These are phyloP conservation scores for Chelonia mydas DNA, from an alignment of 2,797 vertebrate genomes.

Conservation along the genomic window DNA sequence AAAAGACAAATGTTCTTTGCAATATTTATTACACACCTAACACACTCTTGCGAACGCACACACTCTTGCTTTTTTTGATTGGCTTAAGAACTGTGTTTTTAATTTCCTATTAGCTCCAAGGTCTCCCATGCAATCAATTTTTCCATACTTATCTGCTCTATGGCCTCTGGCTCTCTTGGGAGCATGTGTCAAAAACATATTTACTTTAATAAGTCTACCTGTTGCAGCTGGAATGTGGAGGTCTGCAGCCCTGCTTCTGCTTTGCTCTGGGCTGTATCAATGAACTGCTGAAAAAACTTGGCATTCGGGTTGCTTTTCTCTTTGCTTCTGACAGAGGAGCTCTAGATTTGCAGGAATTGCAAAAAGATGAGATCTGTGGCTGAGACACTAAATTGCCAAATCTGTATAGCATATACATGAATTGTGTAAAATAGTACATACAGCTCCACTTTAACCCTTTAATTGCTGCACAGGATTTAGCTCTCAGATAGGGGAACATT, in stretches of 20 bases:
- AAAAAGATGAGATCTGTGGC: slow-evolving; percentile 28
- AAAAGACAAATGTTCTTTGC: slow-evolving; percentile 71
- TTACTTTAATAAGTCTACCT: slow-evolving; percentile 31
- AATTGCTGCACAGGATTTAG: slow-evolving; percentile 34
- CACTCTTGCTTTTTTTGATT: slow-evolving; percentile 64
- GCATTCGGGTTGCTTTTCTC: slow-evolving; percentile 4
- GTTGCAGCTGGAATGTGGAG: background rate
- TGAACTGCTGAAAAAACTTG: background rate
- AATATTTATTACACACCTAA: slow-evolving; percentile 82
- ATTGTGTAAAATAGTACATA: slow-evolving; percentile 25
- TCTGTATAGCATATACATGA: slow-evolving; percentile 44
- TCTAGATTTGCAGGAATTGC: slow-evolving; percentile 33
- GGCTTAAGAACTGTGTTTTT: slow-evolving; percentile 43
- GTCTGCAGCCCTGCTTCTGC: background rate
- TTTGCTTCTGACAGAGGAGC: slow-evolving; percentile 29
- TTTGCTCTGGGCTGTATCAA: background rate
- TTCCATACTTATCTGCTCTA: slow-evolving; percentile 39
- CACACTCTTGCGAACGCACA: background rate
- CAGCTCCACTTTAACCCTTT: slow-evolving; percentile 49
- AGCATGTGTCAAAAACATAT: slow-evolving; percentile 37
- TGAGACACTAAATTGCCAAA: slow-evolving; percentile 43
- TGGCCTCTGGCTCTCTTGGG: slow-evolving; percentile 45
- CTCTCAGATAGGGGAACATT: background rate
- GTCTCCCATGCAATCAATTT: slow-evolving; percentile 49
- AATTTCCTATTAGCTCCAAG: slow-evolving; percentile 68